phyloP scores from a whole-genome alignment of 2,888 invertebrate genomes.

The Poecilobothrus nobilitatus region DNA sequence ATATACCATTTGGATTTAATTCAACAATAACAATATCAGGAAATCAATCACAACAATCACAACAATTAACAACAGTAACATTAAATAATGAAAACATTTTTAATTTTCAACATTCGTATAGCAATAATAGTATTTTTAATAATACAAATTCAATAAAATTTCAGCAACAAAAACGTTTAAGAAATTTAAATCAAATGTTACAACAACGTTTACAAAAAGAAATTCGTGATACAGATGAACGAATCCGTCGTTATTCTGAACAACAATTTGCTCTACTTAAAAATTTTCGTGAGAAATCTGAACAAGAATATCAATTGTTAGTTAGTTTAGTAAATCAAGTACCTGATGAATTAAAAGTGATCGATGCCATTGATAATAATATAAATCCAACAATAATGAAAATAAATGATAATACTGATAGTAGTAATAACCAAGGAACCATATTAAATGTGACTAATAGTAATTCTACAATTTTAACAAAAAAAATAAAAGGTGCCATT shows the following conservation, averaged over 20 bases:
- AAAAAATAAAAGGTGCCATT: slow-evolving; percentile 7
- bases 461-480: slow-evolving; percentile 33
- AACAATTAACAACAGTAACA: slow-evolving; percentile 39
- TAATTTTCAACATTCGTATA: slow-evolving; percentile 16
- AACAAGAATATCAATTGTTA: slow-evolving; percentile 61
- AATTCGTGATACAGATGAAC: slow-evolving; percentile 61
- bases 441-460: slow-evolving; percentile 27
- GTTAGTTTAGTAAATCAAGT: slow-evolving; percentile 45
- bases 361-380: slow-evolving; percentile 29
- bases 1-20: slow-evolving; percentile 11
- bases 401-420: slow-evolving; percentile 28
- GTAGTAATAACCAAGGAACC: slow-evolving; percentile 27
- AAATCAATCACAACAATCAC: no score
- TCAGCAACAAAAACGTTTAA: slow-evolving; percentile 30
- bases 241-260: slow-evolving; percentile 65
- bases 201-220: slow-evolving; percentile 61
- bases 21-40: slow-evolving; percentile 9
- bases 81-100: slow-evolving; percentile 12
- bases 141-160: slow-evolving; percentile 18
- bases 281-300: slow-evolving; percentile 61
- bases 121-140: slow-evolving; percentile 4
- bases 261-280: slow-evolving; percentile 68
- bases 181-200: slow-evolving; percentile 49
- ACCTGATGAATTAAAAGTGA: slow-evolving; percentile 32
- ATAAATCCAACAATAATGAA: slow-evolving; percentile 13